These are phyloP conservation scores for Mycalesis mineus DNA, from an alignment of 2,888 invertebrate species.

Conservation along the genomic window DNA sequence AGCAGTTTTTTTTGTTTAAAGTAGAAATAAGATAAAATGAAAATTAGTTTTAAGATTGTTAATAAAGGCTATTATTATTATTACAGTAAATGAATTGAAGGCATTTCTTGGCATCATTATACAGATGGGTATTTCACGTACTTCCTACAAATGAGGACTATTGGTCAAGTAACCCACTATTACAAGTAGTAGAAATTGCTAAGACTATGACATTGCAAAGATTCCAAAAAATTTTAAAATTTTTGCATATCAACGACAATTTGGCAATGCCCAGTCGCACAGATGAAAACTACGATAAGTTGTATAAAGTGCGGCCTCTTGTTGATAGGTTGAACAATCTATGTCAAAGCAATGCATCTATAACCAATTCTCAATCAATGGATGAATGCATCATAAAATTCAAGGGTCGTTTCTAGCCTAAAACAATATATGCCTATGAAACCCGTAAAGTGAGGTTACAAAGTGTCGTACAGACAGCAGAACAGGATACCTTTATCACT, in stretches of 20 bases:
- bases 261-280: background rate
- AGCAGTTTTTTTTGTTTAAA: too few relatives aligned
- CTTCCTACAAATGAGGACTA: conserved; percentile 28
- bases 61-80: too few relatives aligned
- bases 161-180: conserved; percentile 28
- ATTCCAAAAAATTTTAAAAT: background rate
- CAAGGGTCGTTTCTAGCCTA: conserved; percentile 25
- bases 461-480: conserved; percentile 32
- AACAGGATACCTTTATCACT: conserved; percentile 35
- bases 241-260: background rate
- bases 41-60: too few relatives aligned
- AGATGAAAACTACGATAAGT: conserved; percentile 23
- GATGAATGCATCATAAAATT: conserved; percentile 34
- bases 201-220: background rate
- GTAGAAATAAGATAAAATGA: too few relatives aligned
- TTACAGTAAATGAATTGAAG: too few relatives aligned
- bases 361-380: conserved; percentile 27
- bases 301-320: conserved; percentile 20
- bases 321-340: conserved; percentile 1
- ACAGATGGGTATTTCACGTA: conserved; percentile 27
- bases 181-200: conserved; percentile 8
- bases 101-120: conserved; percentile 31
- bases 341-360: conserved; percentile 27
- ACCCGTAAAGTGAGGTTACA: too few relatives aligned
- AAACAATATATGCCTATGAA: conserved; percentile 37